These are phyloP conservation scores for Venusia cambrica DNA, from an alignment of 2,888 invertebrate species.

Conservation along the genomic window DNA sequence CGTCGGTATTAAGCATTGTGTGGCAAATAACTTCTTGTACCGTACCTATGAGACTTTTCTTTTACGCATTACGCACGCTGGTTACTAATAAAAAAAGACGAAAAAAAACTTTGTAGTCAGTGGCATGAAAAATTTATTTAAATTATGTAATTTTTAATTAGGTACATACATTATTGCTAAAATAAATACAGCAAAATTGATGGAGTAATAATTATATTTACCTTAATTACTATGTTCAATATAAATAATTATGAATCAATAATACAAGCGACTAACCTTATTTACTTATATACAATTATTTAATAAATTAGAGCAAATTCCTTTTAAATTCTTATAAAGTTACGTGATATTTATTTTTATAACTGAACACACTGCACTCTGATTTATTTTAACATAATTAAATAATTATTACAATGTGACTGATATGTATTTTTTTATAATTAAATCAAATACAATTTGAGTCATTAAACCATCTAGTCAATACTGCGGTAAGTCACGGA, in stretches of 20 bases:
- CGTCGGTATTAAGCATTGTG: too few relatives aligned
- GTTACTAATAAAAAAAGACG: background rate
- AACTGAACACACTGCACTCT: constrained; percentile 29
- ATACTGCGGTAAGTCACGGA: too few relatives aligned
- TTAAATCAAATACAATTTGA: background rate
- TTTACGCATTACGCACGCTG: background rate
- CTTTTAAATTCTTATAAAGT: constrained; percentile 32
- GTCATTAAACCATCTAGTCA: background rate
- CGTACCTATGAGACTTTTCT: too few relatives aligned
- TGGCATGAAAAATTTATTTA: constrained; percentile 79
- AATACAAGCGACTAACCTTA: constrained; percentile 65
- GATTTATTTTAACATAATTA: constrained; percentile 2
- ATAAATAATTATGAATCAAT: constrained; percentile 67
- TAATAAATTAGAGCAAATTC: constrained; percentile 53
- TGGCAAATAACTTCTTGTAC: too few relatives aligned
- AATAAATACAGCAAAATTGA: constrained; percentile 78
- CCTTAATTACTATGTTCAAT: constrained; percentile 56
- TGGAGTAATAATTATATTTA: constrained; percentile 66
- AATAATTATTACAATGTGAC: constrained; percentile 8
- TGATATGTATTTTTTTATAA: constrained; percentile 9
- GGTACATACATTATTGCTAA: constrained; percentile 72
- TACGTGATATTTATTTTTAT: constrained; percentile 32
- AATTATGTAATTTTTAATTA: constrained; percentile 76
- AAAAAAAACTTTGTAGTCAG: constrained; percentile 48
- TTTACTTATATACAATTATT: constrained; percentile 72